These are phyloP conservation scores for Hirtodrosophila cameraria DNA, from an alignment of 2,888 invertebrate genomes.

Conservation along the genomic window DNA sequence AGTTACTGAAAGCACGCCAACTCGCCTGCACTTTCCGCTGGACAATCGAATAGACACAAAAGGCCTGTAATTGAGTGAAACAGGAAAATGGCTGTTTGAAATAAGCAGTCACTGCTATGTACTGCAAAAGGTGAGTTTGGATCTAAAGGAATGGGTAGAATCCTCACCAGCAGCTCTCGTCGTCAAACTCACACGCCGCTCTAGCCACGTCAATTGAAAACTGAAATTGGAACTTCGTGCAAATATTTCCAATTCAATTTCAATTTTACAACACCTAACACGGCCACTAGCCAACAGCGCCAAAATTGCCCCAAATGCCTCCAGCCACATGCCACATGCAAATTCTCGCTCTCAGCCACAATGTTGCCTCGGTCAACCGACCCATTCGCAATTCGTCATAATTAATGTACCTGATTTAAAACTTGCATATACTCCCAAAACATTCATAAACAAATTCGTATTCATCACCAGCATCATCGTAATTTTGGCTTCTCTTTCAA, in stretches of 20 bases:
- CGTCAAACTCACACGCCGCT: conserved; percentile 21
- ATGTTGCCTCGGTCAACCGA: not conserved
- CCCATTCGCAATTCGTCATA: conserved; percentile 55
- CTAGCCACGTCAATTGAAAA: conserved; percentile 67
- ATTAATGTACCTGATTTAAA: conserved; percentile 72
- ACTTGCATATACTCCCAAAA: conserved; percentile 32
- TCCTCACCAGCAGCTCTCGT: conserved; percentile 8
- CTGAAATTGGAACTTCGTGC: conserved; percentile 71
- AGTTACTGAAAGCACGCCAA: conserved; percentile 46
- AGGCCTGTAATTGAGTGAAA: conserved; percentile 73
- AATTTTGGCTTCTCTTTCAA: conserved; percentile 28
- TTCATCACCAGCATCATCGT: conserved; percentile 23
- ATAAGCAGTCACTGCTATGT: conserved; percentile 39
- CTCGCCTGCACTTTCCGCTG: conserved; percentile 32
- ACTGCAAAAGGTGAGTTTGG: conserved; percentile 32
- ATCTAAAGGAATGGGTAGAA: not conserved
- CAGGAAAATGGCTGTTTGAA: conserved; percentile 55
- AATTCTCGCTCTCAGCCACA: too few relatives aligned
- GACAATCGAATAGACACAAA: conserved; percentile 61
- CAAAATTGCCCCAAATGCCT: not conserved
- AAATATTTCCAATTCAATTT: conserved; percentile 75
- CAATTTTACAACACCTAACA: conserved; percentile 68
- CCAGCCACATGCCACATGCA: not conserved
- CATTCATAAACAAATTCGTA: too few relatives aligned
- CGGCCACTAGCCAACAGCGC: conserved; percentile 31